These are phyloP conservation scores for Mesocricetus auratus DNA, from an alignment of 2,113 vertebrate genomes.

Conservation along the genomic window DNA sequence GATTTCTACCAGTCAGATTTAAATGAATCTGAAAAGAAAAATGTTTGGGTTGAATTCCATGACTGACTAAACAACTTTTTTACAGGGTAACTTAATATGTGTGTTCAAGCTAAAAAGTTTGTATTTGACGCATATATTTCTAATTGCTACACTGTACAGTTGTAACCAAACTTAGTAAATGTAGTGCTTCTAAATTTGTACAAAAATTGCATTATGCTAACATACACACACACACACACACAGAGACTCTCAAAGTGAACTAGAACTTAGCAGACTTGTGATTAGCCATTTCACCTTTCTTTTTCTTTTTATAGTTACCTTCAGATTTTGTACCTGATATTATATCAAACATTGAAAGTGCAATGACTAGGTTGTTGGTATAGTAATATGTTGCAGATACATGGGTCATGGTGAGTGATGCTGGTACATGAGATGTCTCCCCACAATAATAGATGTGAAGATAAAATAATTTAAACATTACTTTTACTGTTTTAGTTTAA, in stretches of 20 bases:
- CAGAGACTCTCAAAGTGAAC: neutral
- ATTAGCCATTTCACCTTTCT: neutral
- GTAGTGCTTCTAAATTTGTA: neutral
- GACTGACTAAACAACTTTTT: neutral
- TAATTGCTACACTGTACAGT: neutral
- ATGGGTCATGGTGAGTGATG: too few relatives aligned
- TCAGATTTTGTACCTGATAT: neutral
- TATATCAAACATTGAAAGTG: neutral
- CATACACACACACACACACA: neutral
- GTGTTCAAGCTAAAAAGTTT: neutral
- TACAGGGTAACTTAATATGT: neutral
- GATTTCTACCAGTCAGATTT: too few relatives aligned
- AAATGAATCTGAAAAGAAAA: too few relatives aligned
- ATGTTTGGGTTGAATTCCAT: neutral
- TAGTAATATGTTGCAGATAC: too few relatives aligned
- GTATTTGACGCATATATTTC: neutral
- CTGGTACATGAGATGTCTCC: too few relatives aligned
- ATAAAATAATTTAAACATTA: neutral
- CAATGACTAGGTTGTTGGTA: neutral
- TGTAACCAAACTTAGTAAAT: neutral
- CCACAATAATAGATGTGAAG: accelerated
- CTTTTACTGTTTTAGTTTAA: neutral
- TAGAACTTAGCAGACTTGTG: neutral
- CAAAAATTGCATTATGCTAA: neutral
- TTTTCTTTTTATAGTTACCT: neutral